These are phyloP conservation scores for Arctopsyche grandis DNA, from an alignment of 1,140 invertebrate genomes.

Conservation along the genomic window DNA sequence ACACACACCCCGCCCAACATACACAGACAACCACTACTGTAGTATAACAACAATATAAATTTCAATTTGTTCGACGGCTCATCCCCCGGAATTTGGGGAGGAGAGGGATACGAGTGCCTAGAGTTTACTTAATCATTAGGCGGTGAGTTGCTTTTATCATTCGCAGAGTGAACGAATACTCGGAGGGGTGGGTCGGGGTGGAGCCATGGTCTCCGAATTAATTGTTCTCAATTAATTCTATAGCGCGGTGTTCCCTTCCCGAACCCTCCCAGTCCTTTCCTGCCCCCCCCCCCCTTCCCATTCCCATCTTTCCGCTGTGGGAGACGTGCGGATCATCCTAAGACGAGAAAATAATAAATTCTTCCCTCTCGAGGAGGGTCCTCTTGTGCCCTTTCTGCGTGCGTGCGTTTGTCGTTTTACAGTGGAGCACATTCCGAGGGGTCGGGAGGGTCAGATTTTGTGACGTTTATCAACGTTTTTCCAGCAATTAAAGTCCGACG, in stretches of 20 bases:
- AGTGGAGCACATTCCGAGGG: neutral
- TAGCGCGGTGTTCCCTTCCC: neutral
- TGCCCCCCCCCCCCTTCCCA: no score
- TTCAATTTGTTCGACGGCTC: slow-evolving; percentile 42
- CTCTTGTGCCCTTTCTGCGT: neutral
- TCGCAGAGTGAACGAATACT: slow-evolving; percentile 1
- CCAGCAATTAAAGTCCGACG: no score
- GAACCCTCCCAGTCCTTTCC: neutral
- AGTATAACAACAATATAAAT: slow-evolving; percentile 49
- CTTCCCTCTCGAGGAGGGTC: neutral
- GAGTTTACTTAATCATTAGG: slow-evolving; percentile 49
- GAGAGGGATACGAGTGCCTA: neutral
- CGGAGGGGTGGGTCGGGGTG: neutral
- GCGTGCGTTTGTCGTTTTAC: no score
- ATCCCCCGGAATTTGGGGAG: neutral
- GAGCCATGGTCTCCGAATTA: slow-evolving; percentile 39
- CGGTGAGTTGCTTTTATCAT: slow-evolving; percentile 40
- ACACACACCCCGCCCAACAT: neutral
- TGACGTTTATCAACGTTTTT: no score
- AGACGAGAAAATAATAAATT: slow-evolving; percentile 6
- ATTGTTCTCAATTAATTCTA: slow-evolving; percentile 50
- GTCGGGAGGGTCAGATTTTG: neutral
- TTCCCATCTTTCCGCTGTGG: neutral
- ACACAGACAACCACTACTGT: neutral
- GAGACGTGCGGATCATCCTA: slow-evolving; percentile 5